These are phyloP conservation scores for Microplitis mediator DNA, from an alignment of 1,140 invertebrate genomes.

Conservation along the genomic window DNA sequence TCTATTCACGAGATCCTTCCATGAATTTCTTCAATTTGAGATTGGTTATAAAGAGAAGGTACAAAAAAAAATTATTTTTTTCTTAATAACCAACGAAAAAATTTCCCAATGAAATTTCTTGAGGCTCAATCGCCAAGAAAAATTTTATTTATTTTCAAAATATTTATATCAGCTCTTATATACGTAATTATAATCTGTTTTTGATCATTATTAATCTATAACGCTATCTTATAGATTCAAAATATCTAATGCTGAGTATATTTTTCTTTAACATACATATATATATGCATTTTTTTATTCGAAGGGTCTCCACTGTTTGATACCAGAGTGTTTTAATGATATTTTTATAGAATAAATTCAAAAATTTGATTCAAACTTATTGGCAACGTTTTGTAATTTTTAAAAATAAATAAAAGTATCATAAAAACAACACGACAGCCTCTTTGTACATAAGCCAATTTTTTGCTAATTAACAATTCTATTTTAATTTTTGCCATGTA, in stretches of 20 bases:
- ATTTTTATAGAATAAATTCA: not conserved
- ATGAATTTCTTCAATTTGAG: constrained; percentile 14
- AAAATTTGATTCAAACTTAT: not conserved
- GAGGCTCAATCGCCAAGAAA: not conserved
- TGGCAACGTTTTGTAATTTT: not conserved
- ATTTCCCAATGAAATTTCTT: no score
- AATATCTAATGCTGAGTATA: no score
- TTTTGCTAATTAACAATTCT: constrained; percentile 25
- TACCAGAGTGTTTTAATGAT: constrained; percentile 49
- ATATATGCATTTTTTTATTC: constrained; percentile 44
- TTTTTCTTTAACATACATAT: constrained; percentile 20
- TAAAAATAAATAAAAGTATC: constrained; percentile 9
- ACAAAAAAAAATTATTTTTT: not conserved
- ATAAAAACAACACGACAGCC: constrained; percentile 31
- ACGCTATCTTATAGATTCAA: no score
- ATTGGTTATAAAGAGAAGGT: not conserved
- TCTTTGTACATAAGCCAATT: constrained; percentile 36
- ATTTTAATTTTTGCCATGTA: constrained; percentile 21
- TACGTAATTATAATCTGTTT: no score
- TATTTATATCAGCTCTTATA: no score
- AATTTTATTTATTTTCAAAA: no score
- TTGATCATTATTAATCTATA: no score
- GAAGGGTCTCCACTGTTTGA: constrained; percentile 55
- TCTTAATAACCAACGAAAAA: not conserved
- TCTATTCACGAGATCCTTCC: constrained; percentile 1